A percentile compares a stretch with the other conserved stretches of the same genome.
phyloP scores from a whole-genome alignment of 2,797 vertebrate genomes.

The Uromys caudimaculatus region DNA sequence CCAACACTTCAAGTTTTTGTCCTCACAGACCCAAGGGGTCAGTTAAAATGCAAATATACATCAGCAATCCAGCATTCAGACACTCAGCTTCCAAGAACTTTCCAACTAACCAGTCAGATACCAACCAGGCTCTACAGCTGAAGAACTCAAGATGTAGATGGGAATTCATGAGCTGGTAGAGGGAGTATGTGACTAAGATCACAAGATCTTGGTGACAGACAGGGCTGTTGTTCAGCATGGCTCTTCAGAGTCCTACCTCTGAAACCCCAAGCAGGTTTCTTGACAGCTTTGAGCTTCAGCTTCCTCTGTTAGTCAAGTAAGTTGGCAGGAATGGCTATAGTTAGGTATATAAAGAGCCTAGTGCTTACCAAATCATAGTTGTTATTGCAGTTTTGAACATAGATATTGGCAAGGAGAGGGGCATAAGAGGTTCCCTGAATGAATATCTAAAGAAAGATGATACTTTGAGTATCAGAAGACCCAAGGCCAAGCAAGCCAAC shows the following conservation, averaged over 20 bases:
- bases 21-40: not conserved
- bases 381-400: not conserved
- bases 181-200: not conserved
- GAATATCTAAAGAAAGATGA: not conserved
- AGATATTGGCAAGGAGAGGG: not conserved
- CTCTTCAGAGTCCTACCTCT: not conserved
- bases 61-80: not conserved
- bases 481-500: not conserved
- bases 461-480: not conserved
- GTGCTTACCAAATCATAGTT: not conserved
- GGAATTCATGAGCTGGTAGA: not conserved
- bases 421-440: not conserved
- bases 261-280: not conserved
- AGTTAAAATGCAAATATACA: slow-evolving; percentile 7
- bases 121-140: not conserved
- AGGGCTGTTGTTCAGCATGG: not conserved
- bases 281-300: slow-evolving; percentile 2
- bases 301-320: not conserved
- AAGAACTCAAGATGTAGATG: not conserved
- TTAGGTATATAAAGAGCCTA: not conserved
- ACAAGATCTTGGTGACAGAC: not conserved
- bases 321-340: not conserved
- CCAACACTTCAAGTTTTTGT: not conserved
- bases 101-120: not conserved
- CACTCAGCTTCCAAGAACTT: not conserved